Evolutionary conservation across 2,888 invertebrate species (phyloP).

Genomic region (Ligdia adustata): DNA sequence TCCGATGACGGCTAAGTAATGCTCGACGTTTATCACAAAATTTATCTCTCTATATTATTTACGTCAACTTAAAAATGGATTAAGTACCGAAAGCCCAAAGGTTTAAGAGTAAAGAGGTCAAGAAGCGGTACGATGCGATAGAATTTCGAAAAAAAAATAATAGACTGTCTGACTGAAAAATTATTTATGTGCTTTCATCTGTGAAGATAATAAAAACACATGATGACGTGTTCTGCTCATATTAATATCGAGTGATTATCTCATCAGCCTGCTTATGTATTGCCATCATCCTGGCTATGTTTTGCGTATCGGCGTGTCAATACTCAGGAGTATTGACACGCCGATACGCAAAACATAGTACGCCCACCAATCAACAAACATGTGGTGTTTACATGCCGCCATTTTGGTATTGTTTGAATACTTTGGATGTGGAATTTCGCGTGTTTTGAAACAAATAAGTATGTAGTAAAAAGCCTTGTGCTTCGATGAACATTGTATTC

Average conservation of each 20-base stretch:
- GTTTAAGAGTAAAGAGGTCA: constrained; percentile 30
- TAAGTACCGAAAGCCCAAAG: constrained; percentile 39
- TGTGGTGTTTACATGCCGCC: constrained; percentile 31
- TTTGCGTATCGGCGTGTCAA: constrained; percentile 35
- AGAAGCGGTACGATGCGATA: constrained; percentile 8
- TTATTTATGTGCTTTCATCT: constrained; percentile 16
- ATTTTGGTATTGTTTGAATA: constrained; percentile 25
- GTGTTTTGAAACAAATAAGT: constrained; percentile 23
- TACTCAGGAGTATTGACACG: constrained; percentile 30
- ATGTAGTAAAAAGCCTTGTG: neutral
- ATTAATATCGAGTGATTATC: constrained; percentile 43
- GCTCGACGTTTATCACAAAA: constrained; percentile 55
- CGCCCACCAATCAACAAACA: constrained; percentile 41
- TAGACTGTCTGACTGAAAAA: constrained; percentile 4
- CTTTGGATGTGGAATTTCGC: constrained; percentile 35
- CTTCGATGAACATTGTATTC: neutral
- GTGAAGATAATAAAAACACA: constrained; percentile 15
- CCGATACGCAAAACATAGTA: constrained; percentile 36
- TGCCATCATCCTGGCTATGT: constrained; percentile 36
- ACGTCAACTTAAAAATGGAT: constrained; percentile 58
- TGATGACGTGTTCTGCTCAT: constrained; percentile 30
- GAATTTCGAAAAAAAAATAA: constrained; percentile 6
- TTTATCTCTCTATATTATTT: constrained; percentile 63
- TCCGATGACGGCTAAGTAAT: constrained; percentile 54
- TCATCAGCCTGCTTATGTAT: no score